Base-by-base conservation (phyloP, 2,113 vertebrate species). In the Muntiacus muntjak region DNA sequence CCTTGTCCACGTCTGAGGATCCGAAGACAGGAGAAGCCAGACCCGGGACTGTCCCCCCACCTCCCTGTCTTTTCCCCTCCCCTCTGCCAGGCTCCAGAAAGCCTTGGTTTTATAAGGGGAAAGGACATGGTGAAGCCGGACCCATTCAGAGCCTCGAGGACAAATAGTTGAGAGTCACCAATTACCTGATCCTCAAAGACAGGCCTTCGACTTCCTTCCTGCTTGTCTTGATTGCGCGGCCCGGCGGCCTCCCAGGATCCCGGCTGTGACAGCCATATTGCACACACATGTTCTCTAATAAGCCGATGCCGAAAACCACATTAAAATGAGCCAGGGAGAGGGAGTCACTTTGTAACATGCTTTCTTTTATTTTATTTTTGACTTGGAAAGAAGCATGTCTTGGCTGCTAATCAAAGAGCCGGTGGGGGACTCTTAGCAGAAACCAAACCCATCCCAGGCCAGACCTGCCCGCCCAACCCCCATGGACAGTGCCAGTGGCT, bases 231-330 rank as follows among this genome's bases (percentile, higher is more conserved):
- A 58, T 33, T 47, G 74, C 40, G 2, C 0, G 3, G 90, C 74
- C n/a, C 0, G 2, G 85, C 4, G 5, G 84, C 86, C 89, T 62
- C 76, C 84, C 12, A 92, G 83, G 55, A 33, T 36, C 83, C 87
- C 4, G 1, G 85, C 97, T 83, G 93, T 92, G 98, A 93, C 97
- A 90, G 98, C 99, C 99, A 99, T 98, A 98, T 99, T 99, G 99
- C 94, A 94, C 98, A 95, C 99, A 99, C 97, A 99, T 99, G 99
- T 98, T 97, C 91, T 97, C 91, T 93, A 98, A 98, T 98, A 98
- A 98, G 98, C 98, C 96, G 82, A 96, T 89, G 97, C 98, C 91
- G 98, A 98, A 99, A 99, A 98, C 99, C 98, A 99, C 98, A 99
- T 98, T 98, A 99, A 99, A 98, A 98, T 98, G 98, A 98, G 98